Evolutionary conservation across 2,113 vertebrate genomes (phyloP).

Genomic region (Chroicocephalus ridibundus): DNA sequence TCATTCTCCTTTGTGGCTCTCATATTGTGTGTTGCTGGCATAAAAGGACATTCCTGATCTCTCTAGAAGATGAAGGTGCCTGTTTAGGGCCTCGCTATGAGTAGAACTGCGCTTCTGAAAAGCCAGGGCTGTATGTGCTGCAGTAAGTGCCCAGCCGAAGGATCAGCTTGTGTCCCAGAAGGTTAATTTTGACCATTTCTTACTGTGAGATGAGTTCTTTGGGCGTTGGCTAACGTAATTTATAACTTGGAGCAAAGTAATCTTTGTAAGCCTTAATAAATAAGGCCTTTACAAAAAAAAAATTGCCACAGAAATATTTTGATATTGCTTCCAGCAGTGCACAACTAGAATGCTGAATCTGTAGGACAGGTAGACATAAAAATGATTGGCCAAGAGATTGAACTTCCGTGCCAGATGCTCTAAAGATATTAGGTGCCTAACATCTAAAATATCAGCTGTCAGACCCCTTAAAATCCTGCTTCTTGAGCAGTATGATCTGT

Average conservation of each 20-base stretch:
- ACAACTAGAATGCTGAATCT: slow-evolving; percentile 11
- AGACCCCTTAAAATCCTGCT: slow-evolving; percentile 47
- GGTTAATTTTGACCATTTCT: background rate
- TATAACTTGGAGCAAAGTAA: background rate
- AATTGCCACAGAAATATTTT: background rate
- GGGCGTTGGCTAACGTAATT: background rate
- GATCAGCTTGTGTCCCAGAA: background rate
- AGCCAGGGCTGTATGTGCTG: background rate
- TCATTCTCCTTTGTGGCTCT: background rate
- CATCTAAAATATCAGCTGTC: slow-evolving; percentile 51
- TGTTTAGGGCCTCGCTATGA: background rate
- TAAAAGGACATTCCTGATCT: background rate
- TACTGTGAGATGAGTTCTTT: background rate
- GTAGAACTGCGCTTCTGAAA: background rate
- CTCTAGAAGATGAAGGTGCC: background rate
- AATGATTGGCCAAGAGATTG: slow-evolving; percentile 51
- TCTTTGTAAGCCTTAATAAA: background rate
- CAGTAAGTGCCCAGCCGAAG: background rate
- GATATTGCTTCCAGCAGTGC: background rate
- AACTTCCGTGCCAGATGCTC: slow-evolving; percentile 49
- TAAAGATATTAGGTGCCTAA: slow-evolving; percentile 40
- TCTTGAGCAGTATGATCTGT: slow-evolving; percentile 3
- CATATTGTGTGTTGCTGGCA: background rate
- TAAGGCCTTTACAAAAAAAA: background rate
- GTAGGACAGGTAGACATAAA: slow-evolving; percentile 17